Conservation (phyloP, 2,888 invertebrate genomes). For the Eilema caniola region DNA sequence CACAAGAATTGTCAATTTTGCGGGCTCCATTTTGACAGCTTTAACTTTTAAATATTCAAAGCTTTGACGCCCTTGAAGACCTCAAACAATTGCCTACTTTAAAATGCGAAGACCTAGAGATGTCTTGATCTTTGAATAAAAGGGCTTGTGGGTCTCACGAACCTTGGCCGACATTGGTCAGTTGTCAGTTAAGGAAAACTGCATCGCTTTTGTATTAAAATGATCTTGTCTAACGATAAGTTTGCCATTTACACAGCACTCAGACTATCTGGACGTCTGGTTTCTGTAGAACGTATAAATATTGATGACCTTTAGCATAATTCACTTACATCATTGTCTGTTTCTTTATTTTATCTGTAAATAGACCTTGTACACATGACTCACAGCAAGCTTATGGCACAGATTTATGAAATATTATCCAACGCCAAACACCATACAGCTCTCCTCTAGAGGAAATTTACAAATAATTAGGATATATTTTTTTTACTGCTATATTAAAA, state of each 20-base stretch:
- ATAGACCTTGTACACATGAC: slow-evolving; percentile 4
- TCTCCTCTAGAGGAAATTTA: not conserved
- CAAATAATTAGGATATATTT: not conserved
- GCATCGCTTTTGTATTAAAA: not conserved
- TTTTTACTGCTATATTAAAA: not conserved
- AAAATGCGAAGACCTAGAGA: not conserved
- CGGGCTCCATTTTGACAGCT: too few relatives aligned
- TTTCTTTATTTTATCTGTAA: slow-evolving; percentile 1
- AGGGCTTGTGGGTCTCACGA: not conserved
- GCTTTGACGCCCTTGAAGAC: not conserved
- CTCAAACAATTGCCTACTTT: not conserved
- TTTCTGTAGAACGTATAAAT: not conserved
- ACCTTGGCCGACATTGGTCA: not conserved
- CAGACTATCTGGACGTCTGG: not conserved
- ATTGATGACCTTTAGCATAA: not conserved
- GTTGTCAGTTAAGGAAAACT: not conserved
- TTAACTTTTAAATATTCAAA: not conserved
- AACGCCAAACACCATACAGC: not conserved
- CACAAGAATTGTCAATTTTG: too few relatives aligned
- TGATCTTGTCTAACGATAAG: not conserved
- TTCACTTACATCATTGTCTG: not conserved
- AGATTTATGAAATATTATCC: not conserved
- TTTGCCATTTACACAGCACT: not conserved
- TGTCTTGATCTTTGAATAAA: not conserved
- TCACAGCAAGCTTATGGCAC: not conserved